phyloP scores from a whole-genome alignment of 2,797 vertebrate species.

The Remorina albescens region DNA sequence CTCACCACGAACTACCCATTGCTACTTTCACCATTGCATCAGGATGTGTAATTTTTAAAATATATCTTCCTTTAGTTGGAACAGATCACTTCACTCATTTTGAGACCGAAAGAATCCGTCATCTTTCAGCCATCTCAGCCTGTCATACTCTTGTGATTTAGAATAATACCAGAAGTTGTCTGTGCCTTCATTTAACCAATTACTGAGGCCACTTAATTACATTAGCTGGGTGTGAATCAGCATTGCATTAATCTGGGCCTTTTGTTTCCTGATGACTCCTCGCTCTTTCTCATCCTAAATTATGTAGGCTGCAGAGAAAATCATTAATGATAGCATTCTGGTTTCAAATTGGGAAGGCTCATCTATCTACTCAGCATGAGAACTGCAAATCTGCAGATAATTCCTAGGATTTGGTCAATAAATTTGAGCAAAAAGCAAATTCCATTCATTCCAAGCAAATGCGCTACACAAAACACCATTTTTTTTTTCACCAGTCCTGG shows the following conservation, averaged over 20 bases:
- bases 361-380: conserved; percentile 62
- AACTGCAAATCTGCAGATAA: conserved; percentile 55
- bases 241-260: conserved; percentile 30
- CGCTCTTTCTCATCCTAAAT: conserved; percentile 43
- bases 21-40: not conserved
- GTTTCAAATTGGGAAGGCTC: conserved; percentile 46
- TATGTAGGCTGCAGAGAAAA: conserved; percentile 37
- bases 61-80: not conserved
- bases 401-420: conserved; percentile 57
- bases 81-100: not conserved
- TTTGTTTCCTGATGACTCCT: conserved; percentile 23
- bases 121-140: conserved; percentile 9
- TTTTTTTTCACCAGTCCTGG: not conserved
- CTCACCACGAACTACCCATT: not conserved
- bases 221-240: conserved; percentile 45
- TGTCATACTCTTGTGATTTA: conserved; percentile 18
- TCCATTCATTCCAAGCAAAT: conserved; percentile 48
- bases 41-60: not conserved
- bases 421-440: conserved; percentile 45
- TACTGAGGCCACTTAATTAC: conserved; percentile 36
- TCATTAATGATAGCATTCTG: conserved; percentile 53
- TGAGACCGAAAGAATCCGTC: not conserved
- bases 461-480: conserved; percentile 13
- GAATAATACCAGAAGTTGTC: conserved; percentile 23
- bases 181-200: conserved; percentile 21